Evolutionary conservation across 2,797 vertebrate genomes (phyloP).

Genomic region (Thripadectes ignobilis): DNA sequence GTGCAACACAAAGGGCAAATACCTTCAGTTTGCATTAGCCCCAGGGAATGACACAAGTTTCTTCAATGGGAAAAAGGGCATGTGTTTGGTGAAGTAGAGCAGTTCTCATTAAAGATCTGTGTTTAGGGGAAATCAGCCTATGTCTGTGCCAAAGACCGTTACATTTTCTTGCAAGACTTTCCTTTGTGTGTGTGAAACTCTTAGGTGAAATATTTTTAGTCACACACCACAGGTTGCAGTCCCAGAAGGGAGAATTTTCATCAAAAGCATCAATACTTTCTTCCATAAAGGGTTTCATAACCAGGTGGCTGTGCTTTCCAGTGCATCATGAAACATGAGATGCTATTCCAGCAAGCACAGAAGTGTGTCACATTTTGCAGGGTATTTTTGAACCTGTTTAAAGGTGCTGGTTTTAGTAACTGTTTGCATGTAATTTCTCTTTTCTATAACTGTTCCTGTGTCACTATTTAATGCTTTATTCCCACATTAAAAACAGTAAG

Average conservation of each 20-base stretch:
- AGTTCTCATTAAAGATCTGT: background rate
- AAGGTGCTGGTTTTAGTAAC: background rate
- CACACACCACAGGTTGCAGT: background rate
- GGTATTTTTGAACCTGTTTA: constrained; percentile 19
- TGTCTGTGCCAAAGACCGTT: constrained; percentile 1
- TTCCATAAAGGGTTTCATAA: constrained; percentile 4
- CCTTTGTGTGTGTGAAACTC: background rate
- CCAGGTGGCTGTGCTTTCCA: constrained; percentile 9
- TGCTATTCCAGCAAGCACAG: background rate
- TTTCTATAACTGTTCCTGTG: background rate
- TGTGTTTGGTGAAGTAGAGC: background rate
- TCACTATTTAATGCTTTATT: background rate
- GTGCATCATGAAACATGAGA: background rate
- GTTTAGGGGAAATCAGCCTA: background rate
- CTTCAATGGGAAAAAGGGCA: background rate
- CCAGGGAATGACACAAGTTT: background rate
- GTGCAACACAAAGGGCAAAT: background rate
- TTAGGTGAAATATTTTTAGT: constrained; percentile 42
- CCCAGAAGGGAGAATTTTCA: constrained; percentile 13
- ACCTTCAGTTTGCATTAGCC: background rate
- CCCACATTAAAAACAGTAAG: background rate
- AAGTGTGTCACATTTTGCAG: background rate
- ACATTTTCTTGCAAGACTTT: background rate
- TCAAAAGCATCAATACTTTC: background rate
- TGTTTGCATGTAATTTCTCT: background rate